Conservation (phyloP, 2,113 vertebrate genomes). For the Merops nubicus region DNA sequence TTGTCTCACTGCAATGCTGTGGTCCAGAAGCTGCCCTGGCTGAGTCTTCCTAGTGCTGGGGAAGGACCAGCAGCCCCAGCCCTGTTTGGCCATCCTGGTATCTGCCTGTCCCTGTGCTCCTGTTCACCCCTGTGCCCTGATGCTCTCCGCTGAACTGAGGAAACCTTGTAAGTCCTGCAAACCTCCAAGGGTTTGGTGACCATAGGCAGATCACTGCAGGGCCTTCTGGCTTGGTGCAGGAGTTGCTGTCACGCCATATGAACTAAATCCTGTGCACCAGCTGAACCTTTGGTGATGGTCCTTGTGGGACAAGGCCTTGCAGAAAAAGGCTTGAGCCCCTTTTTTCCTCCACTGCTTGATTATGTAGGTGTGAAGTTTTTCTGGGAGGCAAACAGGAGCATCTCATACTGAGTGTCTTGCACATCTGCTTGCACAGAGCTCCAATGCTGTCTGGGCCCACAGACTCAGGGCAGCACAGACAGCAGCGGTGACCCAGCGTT, state of each 20-base stretch:
- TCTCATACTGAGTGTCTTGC: neutral
- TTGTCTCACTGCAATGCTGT: neutral
- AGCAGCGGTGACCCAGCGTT: neutral
- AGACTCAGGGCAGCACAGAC: neutral
- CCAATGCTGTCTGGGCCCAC: neutral
- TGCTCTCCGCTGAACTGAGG: neutral
- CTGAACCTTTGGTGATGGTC: neutral
- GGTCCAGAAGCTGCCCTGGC: neutral
- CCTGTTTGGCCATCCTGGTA: fast-evolving
- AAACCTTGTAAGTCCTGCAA: neutral
- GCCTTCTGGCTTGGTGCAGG: neutral
- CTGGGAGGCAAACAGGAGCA: neutral
- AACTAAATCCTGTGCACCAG: neutral
- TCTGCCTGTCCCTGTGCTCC: neutral
- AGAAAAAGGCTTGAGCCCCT: neutral
- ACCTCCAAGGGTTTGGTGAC: neutral
- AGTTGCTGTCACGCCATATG: neutral
- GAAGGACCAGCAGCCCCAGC: neutral
- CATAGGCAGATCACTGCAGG: fast-evolving
- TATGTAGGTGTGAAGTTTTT: neutral
- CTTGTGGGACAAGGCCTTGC: neutral
- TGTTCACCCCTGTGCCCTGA: neutral
- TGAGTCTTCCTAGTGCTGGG: neutral
- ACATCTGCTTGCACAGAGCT: neutral
- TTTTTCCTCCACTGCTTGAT: neutral